Percentiles rank a stretch among this genome's conserved stretches.
Conservation (phyloP, 2,797 vertebrate species). For the Poecile montanus region DNA sequence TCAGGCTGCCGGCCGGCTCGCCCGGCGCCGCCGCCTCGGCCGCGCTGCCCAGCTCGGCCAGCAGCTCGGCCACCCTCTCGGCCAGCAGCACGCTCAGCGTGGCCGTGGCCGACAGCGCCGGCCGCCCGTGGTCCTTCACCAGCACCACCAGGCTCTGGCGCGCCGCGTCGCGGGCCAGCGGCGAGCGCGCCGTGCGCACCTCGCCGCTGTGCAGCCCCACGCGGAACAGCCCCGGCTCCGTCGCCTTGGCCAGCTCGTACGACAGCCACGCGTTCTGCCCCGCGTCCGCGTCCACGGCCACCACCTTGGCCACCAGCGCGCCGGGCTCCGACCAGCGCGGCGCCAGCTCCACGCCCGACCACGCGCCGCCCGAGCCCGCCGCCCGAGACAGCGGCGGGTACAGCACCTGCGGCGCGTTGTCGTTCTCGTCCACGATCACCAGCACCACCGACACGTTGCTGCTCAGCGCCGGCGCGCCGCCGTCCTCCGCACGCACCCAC, state of each 20-base stretch:
- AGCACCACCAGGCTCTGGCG: constrained; percentile 74
- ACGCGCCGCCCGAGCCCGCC: not conserved
- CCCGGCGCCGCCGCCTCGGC: not conserved
- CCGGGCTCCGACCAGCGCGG: constrained; percentile 77
- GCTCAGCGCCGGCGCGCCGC: constrained; percentile 43
- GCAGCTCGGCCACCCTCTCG: constrained; percentile 31
- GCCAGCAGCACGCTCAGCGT: constrained; percentile 55
- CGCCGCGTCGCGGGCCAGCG: not conserved
- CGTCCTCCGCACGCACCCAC: not conserved
- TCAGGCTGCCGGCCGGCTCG: not conserved
- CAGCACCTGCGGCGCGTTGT: constrained; percentile 44
- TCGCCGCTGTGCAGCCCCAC: not conserved
- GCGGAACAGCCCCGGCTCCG: not conserved
- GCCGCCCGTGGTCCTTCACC: constrained; percentile 57
- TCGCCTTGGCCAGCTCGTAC: not conserved
- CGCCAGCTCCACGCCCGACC: constrained; percentile 12
- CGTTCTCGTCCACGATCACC: constrained; percentile 66
- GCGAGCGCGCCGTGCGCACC: not conserved
- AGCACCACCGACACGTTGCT: constrained; percentile 73
- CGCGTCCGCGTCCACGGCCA: constrained; percentile 61
- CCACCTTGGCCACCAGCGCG: constrained; percentile 55
- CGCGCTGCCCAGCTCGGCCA: constrained; percentile 18
- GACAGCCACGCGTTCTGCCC: constrained; percentile 43
- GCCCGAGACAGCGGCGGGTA: not conserved
- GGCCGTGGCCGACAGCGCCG: constrained; percentile 67